Conservation (phyloP, 2,797 vertebrate species). For the Numenius phaeopus region DNA sequence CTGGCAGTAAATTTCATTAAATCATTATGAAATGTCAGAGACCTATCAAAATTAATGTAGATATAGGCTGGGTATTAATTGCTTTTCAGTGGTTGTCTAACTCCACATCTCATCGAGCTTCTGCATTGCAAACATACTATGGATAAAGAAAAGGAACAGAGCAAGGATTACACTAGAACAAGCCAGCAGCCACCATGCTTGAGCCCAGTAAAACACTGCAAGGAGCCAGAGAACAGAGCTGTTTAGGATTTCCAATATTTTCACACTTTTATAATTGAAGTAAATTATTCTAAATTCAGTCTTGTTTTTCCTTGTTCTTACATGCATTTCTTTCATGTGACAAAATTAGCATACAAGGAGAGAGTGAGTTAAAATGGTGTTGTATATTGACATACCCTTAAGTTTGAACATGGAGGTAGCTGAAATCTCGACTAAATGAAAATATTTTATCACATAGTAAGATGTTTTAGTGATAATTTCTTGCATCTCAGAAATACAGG, state of each 20-base stretch:
- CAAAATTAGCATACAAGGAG: background rate
- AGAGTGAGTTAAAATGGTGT: background rate
- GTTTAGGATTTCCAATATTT: background rate
- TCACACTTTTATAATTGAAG: background rate
- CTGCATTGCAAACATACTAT: background rate
- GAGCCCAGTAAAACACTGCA: background rate
- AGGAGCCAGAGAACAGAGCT: background rate
- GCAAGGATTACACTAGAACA: fast-evolving
- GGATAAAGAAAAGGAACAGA: background rate
- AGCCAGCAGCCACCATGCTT: background rate
- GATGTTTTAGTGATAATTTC: background rate
- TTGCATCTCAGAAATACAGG: background rate
- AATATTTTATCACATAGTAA: background rate
- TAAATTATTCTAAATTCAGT: background rate
- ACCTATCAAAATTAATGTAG: background rate
- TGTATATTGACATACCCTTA: background rate
- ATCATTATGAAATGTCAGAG: background rate
- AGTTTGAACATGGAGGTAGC: background rate
- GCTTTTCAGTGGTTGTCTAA: background rate
- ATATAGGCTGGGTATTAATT: background rate
- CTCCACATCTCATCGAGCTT: background rate
- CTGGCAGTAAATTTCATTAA: background rate
- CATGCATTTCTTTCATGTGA: background rate
- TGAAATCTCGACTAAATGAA: background rate
- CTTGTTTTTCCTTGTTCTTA: background rate